phyloP scores from a whole-genome alignment of 2,888 invertebrate genomes.

The Dicyrtoma fusca region DNA sequence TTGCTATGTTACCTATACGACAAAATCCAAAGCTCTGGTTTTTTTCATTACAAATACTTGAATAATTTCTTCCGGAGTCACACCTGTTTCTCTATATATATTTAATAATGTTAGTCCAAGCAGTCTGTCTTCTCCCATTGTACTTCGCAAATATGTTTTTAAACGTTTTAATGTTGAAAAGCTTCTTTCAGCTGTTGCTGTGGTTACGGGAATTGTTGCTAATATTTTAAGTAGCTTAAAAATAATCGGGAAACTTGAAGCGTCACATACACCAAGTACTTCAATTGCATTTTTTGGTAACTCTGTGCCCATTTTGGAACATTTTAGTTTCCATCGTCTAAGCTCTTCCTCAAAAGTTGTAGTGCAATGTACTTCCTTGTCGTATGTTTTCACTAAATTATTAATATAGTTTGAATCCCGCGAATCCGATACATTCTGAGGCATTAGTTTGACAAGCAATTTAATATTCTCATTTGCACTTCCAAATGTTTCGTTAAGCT shows the following conservation, averaged over 20 bases:
- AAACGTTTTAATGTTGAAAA: slow-evolving; percentile 12
- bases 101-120: background rate
- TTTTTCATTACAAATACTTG: background rate
- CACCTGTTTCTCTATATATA: background rate
- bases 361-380: background rate
- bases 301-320: too few species aligned
- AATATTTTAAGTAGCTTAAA: slow-evolving; percentile 3
- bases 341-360: background rate
- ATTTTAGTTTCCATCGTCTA: background rate
- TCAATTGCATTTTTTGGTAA: background rate
- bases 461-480: too few species aligned
- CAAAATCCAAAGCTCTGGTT: too few species aligned
- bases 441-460: too few species aligned
- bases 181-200: slow-evolving; percentile 1
- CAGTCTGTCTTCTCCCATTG: background rate
- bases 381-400: background rate
- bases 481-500: background rate
- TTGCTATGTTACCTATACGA: too few species aligned
- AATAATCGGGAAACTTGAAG: background rate
- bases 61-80: background rate
- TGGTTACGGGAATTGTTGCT: slow-evolving; percentile 7
- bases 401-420: background rate
- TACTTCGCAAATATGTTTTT: background rate
- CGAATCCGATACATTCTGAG: too few species aligned
- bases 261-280: background rate